Evolutionary conservation across 2,113 vertebrate species (phyloP).

Genomic region (Microcebus griseorufus): DNA sequence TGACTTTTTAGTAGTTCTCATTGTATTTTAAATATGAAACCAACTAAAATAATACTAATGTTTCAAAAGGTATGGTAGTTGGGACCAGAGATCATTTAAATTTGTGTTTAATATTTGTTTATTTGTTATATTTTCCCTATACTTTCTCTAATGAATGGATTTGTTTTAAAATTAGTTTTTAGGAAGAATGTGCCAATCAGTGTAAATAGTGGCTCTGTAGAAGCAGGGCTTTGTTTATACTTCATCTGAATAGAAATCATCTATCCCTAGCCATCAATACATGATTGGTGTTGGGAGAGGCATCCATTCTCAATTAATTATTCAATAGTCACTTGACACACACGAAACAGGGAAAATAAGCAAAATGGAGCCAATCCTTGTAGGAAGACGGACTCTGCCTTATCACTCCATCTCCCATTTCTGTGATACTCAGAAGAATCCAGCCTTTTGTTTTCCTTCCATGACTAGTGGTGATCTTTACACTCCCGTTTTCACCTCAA

Average conservation of each 20-base stretch:
- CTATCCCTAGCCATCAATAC: slow-evolving; percentile 24
- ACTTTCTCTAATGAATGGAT: slow-evolving; percentile 12
- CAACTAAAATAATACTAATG: not conserved
- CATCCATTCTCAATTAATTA: slow-evolving; percentile 73
- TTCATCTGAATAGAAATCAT: slow-evolving; percentile 65
- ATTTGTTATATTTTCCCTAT: not conserved
- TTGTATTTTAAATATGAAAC: slow-evolving; percentile 16
- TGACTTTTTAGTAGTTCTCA: not conserved
- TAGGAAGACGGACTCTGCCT: not conserved
- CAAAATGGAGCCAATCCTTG: slow-evolving; percentile 58
- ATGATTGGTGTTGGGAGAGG: slow-evolving; percentile 51
- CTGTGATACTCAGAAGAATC: slow-evolving; percentile 40
- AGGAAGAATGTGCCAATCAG: slow-evolving; percentile 37
- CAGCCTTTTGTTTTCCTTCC: slow-evolving; percentile 55
- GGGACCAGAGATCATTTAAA: not conserved
- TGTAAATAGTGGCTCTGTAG: not conserved
- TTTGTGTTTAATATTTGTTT: slow-evolving; percentile 42
- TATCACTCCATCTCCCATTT: slow-evolving; percentile 19
- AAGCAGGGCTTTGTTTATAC: slow-evolving; percentile 30
- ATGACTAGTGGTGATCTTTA: not conserved
- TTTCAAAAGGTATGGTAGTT: not conserved
- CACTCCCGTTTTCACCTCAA: not conserved
- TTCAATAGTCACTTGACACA: slow-evolving; percentile 74
- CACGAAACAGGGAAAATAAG: slow-evolving; percentile 56
- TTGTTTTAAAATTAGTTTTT: slow-evolving; percentile 46